Base-by-base conservation (phyloP, 2,113 vertebrate species). In the Leptosomus discolor region DNA sequence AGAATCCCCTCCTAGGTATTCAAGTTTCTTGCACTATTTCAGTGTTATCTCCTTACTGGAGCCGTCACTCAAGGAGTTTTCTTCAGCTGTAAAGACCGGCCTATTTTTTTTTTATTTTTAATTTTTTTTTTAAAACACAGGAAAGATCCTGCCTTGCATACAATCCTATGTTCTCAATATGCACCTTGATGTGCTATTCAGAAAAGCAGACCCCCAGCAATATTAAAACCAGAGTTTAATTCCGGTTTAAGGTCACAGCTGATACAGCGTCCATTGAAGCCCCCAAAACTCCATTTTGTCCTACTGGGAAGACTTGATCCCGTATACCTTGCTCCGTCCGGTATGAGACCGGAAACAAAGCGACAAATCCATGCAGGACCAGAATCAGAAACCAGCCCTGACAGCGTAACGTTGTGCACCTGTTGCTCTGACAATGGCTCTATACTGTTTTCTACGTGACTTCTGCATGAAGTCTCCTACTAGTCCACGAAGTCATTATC, bases 401-500 rank as follows among this genome's bases (percentile, higher is more conserved):
- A 41, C 6, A 85, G 22, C 10, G 11, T 15, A 1, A 3, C 2
- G 12, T 0, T 60, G 34, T 4, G 73, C 20, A 30, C 45, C 54
- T 60, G 50, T 46, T 88, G 78, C 57, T 88, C 43, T 20, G 50
- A 41, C 23, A 73, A 6, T 1, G 9, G 3, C 29, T 80, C 68
- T 60, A 39, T 21, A 18, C n/a, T 50, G 19, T 41, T 64, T 77
- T 74, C 67, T 53, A 51, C 8, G 2, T 3, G 32, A 63, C 32
- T 68, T 51, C 71, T 70, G 29, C 17, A 23, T 2, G 12, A 61
- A 92, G 69, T 20, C 83, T 4, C 32, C 70, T 45, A 6, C 26
- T 43, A 51, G 26, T 45, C 89, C 73, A 37, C 2, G 1, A 23
- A 48, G 58, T 20, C 63, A 30, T 36, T 27, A 46, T 9, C 18